A percentile compares a stretch with the other conserved stretches of the same genome.
Evolutionary conservation across 2,113 vertebrate species (phyloP).

Genomic region (Onychostoma macrolepis): DNA sequence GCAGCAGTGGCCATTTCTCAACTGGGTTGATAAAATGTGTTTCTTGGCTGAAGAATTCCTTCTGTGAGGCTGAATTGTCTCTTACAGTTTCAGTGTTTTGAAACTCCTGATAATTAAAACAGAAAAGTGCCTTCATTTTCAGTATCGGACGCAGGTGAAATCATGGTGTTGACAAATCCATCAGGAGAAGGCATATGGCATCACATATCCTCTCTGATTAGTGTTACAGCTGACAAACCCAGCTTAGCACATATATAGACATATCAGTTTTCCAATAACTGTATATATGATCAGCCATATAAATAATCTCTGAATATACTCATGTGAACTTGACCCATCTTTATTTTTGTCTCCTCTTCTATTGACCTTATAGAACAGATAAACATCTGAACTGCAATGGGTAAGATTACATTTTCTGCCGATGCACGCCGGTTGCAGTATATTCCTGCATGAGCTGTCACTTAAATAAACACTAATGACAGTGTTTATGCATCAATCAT

Average conservation of each 20-base stretch:
- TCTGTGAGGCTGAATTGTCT: conserved; percentile 18
- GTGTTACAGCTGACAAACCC: not conserved
- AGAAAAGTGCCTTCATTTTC: not conserved
- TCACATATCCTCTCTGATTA: not conserved
- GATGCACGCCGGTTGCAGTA: not conserved
- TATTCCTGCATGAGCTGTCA: not conserved
- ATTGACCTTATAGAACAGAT: not conserved
- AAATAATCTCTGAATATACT: not conserved
- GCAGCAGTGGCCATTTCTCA: not conserved
- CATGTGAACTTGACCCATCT: not conserved
- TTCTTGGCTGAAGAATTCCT: conserved; percentile 31
- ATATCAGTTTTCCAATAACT: conserved; percentile 1
- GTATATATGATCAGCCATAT: not conserved
- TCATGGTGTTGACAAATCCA: not conserved
- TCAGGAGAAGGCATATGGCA: not conserved
- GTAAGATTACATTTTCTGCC: not conserved
- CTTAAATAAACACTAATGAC: conserved; percentile 14
- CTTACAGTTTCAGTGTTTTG: conserved; percentile 20
- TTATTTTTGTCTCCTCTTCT: not conserved
- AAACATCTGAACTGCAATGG: not conserved
- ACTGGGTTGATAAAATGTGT: conserved; percentile 22
- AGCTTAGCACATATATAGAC: not conserved
- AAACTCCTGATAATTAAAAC: not conserved
- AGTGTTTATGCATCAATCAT: conserved; percentile 43
- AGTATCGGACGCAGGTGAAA: not conserved